These are phyloP conservation scores for Pogonophryne albipinna DNA, from an alignment of 2,797 vertebrate genomes.

Conservation along the genomic window DNA sequence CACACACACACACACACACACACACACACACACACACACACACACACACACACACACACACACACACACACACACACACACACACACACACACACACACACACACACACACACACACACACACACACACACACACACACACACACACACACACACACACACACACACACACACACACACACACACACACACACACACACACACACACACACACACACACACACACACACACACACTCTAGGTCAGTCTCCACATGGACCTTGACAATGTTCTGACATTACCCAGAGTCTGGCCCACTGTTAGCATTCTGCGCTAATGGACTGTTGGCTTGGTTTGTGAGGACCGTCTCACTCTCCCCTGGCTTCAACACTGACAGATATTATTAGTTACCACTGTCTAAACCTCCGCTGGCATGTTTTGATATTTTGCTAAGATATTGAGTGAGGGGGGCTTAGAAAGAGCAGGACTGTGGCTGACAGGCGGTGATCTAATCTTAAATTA, in stretches of 20 bases:
- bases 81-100: not conserved
- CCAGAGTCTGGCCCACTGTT: conserved; percentile 72
- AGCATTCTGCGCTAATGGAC: conserved; percentile 78
- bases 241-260: conserved; percentile 41
- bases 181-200: conserved; percentile 18
- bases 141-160: too few species aligned
- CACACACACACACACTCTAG: conserved; percentile 26
- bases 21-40: conserved; percentile 7
- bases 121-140: not conserved
- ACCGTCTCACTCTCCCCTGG: conserved; percentile 36
- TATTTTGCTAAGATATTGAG: conserved; percentile 75
- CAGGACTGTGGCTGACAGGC: conserved; percentile 28
- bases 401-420: conserved; percentile 67
- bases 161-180: too few species aligned
- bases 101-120: not conserved
- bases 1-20: conserved; percentile 2
- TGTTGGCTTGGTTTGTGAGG: conserved; percentile 57
- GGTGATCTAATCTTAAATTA: conserved; percentile 66
- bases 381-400: conserved; percentile 74
- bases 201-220: conserved; percentile 12
- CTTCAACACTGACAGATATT: conserved; percentile 53
- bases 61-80: not conserved
- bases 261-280: conserved; percentile 79
- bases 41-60: conserved; percentile 4
- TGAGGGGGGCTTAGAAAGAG: conserved; percentile 42